Evolutionary conservation across 2,113 vertebrate genomes (phyloP), one percentile per base, ranked within the genome.

Genomic region (Prolemur simus): DNA sequence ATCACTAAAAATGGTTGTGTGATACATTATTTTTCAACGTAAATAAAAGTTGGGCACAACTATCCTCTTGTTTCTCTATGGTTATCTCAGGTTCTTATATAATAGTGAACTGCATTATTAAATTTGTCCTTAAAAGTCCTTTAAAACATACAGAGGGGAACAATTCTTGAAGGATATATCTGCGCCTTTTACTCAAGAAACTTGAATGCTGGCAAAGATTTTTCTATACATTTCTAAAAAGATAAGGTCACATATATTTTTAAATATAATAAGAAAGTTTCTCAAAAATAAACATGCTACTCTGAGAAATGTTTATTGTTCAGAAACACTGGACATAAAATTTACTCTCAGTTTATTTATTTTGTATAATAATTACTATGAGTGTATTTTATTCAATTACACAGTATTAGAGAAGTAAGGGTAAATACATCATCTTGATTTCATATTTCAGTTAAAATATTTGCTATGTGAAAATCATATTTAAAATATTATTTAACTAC

Each of bases 301-400:
- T 58, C n/a, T 85, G 94, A 94, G n/a, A 97, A 91, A 93, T 96
- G 14, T 27, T 94, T 82, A 83, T 80, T 94, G n/a, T 25, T 78
- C 64, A 83, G 80, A 90, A 95, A 63, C 8, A 56, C 8, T 81
- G 9, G 6, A 21, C 32, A 56, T 78, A 60, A 84, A 89, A 83
- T 76, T 95, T 60, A 78, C 64, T 89, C 27, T 60, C 14, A 64
- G 45, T 71, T 45, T 87, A 21, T 69, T 83, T 78, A 84, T 86
- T 93, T 82, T 49, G 9, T 66, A 39, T 32, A 29, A 39, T 39
- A 63, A 78, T 87, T 68, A 54, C 37, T 68, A 3, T 58, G 85
- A 83, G 34, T 86, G 9, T 45, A 47, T n/a, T 69, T 94, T 91
- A 58, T 66, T 21, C 82, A 17, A 18, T 68, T 9, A 54, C 29